Conservation (phyloP, 1,140 invertebrate species). For the Caenorhabditis tropicalis region DNA sequence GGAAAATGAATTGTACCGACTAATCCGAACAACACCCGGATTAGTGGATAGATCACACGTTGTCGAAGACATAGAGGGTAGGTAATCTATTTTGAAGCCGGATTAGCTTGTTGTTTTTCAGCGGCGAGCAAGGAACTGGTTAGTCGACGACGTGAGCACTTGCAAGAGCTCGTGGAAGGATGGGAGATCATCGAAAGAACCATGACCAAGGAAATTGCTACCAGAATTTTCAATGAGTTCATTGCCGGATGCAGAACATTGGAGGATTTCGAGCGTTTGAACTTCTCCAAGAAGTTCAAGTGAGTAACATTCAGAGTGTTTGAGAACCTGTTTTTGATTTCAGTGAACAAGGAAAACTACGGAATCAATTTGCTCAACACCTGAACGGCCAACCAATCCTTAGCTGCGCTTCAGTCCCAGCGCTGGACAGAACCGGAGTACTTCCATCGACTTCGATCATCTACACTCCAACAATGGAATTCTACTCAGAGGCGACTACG, state of each 20-base stretch:
- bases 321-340: too few species aligned
- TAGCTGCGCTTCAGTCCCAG: too few species aligned
- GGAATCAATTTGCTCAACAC: too few species aligned
- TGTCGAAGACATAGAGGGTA: conserved; percentile 7
- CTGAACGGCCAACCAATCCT: too few species aligned
- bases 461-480: background rate
- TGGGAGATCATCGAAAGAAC: background rate
- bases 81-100: too few species aligned
- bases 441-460: background rate
- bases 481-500: background rate
- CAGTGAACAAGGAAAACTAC: too few species aligned
- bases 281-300: background rate
- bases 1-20: background rate
- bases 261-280: background rate
- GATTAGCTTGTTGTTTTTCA: background rate
- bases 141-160: background rate
- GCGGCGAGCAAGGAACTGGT: background rate
- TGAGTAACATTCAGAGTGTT: background rate
- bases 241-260: background rate
- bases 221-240: background rate
- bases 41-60: background rate
- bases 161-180: background rate
- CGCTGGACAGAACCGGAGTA: too few species aligned
- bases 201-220: background rate
- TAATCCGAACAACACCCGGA: background rate